Evolutionary conservation across 2,797 vertebrate genomes (phyloP).

Genomic region (Eremophila alpestris): DNA sequence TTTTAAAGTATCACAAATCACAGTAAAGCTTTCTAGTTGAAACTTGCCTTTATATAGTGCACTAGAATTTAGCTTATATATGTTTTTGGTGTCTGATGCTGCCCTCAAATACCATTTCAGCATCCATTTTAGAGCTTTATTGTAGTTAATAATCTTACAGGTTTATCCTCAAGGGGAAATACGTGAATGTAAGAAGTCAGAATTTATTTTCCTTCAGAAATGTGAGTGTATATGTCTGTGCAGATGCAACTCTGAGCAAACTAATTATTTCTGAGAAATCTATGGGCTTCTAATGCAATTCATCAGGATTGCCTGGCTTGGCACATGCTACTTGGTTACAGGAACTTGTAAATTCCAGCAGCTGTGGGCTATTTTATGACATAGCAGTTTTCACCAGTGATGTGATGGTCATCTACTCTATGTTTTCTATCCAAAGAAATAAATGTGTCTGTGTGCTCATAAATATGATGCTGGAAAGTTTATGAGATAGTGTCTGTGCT

Average conservation of each 20-base stretch:
- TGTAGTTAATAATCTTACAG: conserved; percentile 28
- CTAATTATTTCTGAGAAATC: conserved; percentile 10
- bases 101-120: conserved; percentile 37
- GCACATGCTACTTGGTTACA: not conserved
- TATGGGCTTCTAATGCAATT: not conserved
- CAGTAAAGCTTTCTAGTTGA: conserved; percentile 43
- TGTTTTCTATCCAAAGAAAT: not conserved
- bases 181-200: not conserved
- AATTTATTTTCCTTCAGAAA: conserved; percentile 24
- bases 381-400: not conserved
- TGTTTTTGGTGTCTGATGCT: conserved; percentile 26
- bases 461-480: not conserved
- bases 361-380: conserved; percentile 13
- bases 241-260: not conserved
- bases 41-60: conserved; percentile 37
- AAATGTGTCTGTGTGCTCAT: not conserved
- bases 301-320: conserved; percentile 9
- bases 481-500: not conserved
- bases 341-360: not conserved
- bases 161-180: conserved; percentile 23
- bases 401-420: not conserved
- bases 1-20: conserved; percentile 58
- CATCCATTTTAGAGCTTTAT: conserved; percentile 42
- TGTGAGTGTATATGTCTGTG: not conserved
- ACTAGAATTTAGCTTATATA: conserved; percentile 27